Percentiles rank a stretch among this genome's conserved stretches.
phyloP scores from a whole-genome alignment of 2,113 vertebrate species.

The Xiphorhynchus elegans region DNA sequence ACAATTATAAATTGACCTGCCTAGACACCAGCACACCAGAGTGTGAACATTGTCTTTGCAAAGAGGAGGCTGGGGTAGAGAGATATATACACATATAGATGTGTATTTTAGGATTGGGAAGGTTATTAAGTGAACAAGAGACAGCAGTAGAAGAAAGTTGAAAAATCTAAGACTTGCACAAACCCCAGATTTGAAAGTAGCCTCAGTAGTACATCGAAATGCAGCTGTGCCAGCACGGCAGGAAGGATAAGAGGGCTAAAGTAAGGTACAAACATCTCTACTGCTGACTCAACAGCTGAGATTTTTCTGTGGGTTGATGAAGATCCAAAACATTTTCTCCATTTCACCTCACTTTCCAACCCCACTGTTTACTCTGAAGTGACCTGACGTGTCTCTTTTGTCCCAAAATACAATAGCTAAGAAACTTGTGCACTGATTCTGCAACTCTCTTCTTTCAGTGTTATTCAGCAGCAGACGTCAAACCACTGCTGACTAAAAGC shows the following conservation, averaged over 20 bases:
- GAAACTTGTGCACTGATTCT: neutral
- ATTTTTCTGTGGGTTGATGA: constrained; percentile 8
- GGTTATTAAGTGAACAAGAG: neutral
- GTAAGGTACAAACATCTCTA: neutral
- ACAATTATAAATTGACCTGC: neutral
- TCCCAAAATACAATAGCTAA: neutral
- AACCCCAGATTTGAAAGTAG: neutral
- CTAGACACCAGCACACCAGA: neutral
- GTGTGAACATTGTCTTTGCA: neutral
- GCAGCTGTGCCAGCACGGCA: neutral
- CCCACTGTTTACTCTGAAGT: constrained; percentile 11
- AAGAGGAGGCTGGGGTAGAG: neutral
- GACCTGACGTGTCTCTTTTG: constrained; percentile 30
- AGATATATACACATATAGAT: neutral
- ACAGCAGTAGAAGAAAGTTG: neutral
- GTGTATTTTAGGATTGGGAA: neutral
- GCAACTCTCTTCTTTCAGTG: neutral
- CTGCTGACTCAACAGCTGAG: constrained; percentile 26
- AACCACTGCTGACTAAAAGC: neutral
- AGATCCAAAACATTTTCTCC: constrained; percentile 25
- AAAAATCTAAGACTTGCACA: neutral
- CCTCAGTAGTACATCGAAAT: neutral
- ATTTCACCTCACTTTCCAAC: constrained; percentile 28
- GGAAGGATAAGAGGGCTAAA: neutral
- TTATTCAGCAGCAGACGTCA: neutral